These are phyloP conservation scores for Poecilus cupreus DNA, from an alignment of 2,888 invertebrate species.

Conservation along the genomic window DNA sequence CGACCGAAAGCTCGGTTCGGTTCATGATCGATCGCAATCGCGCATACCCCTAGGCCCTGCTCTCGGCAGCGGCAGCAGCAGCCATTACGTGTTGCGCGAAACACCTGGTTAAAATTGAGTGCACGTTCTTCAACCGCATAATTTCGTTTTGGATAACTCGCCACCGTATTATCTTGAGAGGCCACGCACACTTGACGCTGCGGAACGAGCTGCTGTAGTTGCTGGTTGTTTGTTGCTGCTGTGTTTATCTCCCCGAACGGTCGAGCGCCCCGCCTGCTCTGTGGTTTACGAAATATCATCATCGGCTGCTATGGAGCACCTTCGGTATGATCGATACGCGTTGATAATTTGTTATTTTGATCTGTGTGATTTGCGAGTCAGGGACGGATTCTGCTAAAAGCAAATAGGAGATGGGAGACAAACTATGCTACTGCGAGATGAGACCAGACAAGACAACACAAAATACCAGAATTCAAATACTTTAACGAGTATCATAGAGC, in stretches of 20 bases:
- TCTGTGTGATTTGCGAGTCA: conserved; percentile 27
- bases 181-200: conserved; percentile 37
- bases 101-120: conserved; percentile 57
- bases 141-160: conserved; percentile 55
- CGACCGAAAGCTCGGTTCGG: conserved; percentile 4
- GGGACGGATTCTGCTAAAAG: not conserved
- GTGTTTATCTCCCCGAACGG: conserved; percentile 12
- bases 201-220: not conserved
- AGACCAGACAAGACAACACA: too few species aligned
- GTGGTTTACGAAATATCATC: conserved; percentile 57
- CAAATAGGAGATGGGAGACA: too few species aligned
- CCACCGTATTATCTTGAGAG: conserved; percentile 44
- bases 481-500: too few species aligned
- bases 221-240: conserved; percentile 3
- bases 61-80: conserved; percentile 1
- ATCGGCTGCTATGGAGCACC: not conserved
- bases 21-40: conserved; percentile 17
- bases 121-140: conserved; percentile 53
- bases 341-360: conserved; percentile 48
- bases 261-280: conserved; percentile 6
- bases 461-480: too few species aligned
- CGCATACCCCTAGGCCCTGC: not conserved
- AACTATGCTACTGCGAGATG: too few species aligned
- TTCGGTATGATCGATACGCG: conserved; percentile 39
- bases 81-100: conserved; percentile 18